Evolutionary conservation across 2,797 vertebrate genomes (phyloP).

Genomic region (Myotis daubentonii): DNA sequence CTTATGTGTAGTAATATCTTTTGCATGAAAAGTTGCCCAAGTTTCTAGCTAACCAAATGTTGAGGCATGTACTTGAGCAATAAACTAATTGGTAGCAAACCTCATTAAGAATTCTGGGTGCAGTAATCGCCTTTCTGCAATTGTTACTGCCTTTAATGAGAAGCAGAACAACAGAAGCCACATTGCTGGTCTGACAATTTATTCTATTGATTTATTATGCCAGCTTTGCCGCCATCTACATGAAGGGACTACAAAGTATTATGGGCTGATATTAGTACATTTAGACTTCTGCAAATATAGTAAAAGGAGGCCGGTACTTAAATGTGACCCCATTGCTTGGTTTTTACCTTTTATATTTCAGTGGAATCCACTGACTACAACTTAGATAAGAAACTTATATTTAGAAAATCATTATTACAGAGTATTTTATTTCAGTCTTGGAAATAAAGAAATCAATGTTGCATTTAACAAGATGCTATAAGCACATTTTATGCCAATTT

Average conservation of each 20-base stretch:
- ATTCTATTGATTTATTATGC: slow-evolving; percentile 84
- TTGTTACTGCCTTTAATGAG: slow-evolving; percentile 82
- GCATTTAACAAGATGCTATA: too few species aligned
- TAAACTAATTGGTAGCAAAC: slow-evolving; percentile 80
- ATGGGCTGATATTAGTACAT: slow-evolving; percentile 68
- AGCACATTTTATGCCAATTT: too few species aligned
- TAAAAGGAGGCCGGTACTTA: slow-evolving; percentile 39
- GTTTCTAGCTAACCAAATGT: slow-evolving; percentile 69
- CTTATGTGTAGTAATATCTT: slow-evolving; percentile 54
- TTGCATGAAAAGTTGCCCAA: slow-evolving; percentile 55
- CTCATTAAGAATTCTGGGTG: slow-evolving; percentile 82
- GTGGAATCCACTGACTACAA: too few species aligned
- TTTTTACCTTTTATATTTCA: too few species aligned
- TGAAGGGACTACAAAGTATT: slow-evolving; percentile 78
- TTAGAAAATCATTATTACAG: too few species aligned
- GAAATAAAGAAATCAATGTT: too few species aligned
- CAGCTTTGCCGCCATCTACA: slow-evolving; percentile 70
- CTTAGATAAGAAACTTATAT: too few species aligned
- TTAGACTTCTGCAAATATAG: slow-evolving; percentile 54
- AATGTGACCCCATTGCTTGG: neutral
- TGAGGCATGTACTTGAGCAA: slow-evolving; percentile 75
- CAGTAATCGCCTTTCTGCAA: slow-evolving; percentile 82
- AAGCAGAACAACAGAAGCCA: slow-evolving; percentile 80
- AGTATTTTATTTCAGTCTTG: too few species aligned
- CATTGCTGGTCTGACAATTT: slow-evolving; percentile 82